Percentiles rank a stretch among this genome's conserved stretches.
phyloP scores from a whole-genome alignment of 2,797 vertebrate genomes.

The Eupleurogrammus muticus region DNA sequence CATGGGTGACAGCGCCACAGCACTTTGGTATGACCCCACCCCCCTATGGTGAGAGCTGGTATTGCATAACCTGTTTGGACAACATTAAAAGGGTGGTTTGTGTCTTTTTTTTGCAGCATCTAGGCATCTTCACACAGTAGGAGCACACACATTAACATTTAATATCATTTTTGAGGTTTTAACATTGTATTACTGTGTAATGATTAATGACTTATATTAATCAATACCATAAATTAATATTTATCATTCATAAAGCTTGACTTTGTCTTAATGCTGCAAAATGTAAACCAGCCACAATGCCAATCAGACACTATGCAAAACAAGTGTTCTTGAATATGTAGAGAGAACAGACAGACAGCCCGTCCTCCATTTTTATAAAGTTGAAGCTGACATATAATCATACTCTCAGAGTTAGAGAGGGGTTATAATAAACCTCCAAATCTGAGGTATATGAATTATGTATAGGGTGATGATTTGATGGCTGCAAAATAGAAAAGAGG shows the following conservation, averaged over 20 bases:
- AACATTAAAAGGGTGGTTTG: constrained; percentile 6
- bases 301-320: constrained; percentile 33
- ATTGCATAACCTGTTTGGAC: constrained; percentile 62
- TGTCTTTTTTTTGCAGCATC: constrained; percentile 19
- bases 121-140: neutral
- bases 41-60: constrained; percentile 75
- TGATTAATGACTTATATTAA: neutral
- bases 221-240: neutral
- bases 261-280: constrained; percentile 1
- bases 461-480: constrained; percentile 85
- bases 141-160: neutral
- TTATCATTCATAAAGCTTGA: neutral
- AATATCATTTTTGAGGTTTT: neutral
- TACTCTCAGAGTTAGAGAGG: constrained; percentile 78
- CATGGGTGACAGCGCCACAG: constrained; percentile 55
- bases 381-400: constrained; percentile 79
- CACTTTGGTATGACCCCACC: constrained; percentile 82
- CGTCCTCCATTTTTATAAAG: constrained; percentile 73
- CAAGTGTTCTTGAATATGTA: constrained; percentile 55
- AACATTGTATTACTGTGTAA: neutral
- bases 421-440: constrained; percentile 81
- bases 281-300: constrained; percentile 15
- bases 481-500: constrained; percentile 78
- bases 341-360: constrained; percentile 44
- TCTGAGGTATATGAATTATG: constrained; percentile 87